Evolutionary conservation across 2,113 vertebrate species (phyloP).

Genomic region (Campylomormyrus numenius): DNA sequence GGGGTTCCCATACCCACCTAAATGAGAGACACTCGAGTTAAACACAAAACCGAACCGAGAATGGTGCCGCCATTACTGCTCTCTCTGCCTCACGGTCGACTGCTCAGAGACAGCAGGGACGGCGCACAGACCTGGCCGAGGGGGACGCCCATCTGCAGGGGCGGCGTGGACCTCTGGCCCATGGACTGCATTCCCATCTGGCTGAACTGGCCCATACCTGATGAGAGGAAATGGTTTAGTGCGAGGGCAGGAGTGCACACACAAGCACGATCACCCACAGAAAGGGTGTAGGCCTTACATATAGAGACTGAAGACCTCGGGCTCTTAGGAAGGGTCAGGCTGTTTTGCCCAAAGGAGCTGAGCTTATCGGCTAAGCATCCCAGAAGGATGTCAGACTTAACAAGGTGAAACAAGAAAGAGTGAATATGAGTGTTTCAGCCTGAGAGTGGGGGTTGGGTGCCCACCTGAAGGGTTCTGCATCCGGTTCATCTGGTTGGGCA

Average conservation of each 20-base stretch:
- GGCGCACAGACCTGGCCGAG: slow-evolving; percentile 73
- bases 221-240: background rate
- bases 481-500: slow-evolving; percentile 85
- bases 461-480: slow-evolving; percentile 81
- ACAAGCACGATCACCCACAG: background rate
- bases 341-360: background rate
- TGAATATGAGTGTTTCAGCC: background rate
- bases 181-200: slow-evolving; percentile 77
- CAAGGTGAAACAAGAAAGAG: background rate
- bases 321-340: background rate
- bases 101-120: background rate
- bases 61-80: background rate
- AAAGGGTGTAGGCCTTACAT: background rate
- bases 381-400: background rate
- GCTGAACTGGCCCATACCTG: slow-evolving; percentile 87
- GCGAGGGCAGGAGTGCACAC: background rate
- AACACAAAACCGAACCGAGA: background rate
- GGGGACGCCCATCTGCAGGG: slow-evolving; percentile 76
- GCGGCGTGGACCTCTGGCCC: slow-evolving; percentile 80
- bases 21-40: slow-evolving; percentile 19
- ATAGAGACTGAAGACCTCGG: background rate
- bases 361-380: background rate
- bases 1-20: slow-evolving; percentile 77
- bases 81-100: background rate
- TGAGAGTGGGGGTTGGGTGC: background rate